Conservation (phyloP, 2,797 vertebrate species). For the Peromyscus attwateri region DNA sequence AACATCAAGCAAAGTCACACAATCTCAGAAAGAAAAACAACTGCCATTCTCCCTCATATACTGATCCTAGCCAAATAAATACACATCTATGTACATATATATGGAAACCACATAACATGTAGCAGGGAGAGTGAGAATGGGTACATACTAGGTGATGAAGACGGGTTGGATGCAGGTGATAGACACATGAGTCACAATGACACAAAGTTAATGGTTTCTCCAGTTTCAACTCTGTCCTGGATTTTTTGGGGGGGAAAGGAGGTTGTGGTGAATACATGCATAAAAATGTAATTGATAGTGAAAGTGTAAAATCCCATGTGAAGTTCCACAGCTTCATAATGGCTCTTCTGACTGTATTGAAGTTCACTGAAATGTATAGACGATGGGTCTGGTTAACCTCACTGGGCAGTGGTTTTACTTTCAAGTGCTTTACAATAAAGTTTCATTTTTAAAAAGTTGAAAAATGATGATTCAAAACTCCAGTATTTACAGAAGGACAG, state of each 20-base stretch:
- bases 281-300: neutral
- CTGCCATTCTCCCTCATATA: neutral
- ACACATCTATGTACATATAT: neutral
- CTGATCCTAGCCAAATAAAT: neutral
- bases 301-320: neutral
- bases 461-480: neutral
- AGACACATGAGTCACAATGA: neutral
- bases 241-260: neutral
- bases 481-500: neutral
- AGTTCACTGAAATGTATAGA: neutral
- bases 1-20: neutral
- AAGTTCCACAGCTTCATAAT: neutral
- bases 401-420: neutral
- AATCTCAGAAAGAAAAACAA: neutral
- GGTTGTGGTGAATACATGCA: neutral
- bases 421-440: neutral
- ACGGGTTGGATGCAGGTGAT: no score
- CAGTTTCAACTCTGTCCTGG: neutral
- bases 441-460: neutral
- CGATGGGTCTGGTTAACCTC: neutral
- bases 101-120: neutral
- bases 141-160: neutral
- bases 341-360: neutral
- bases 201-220: neutral
- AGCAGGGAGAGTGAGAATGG: neutral